These are phyloP conservation scores for Lepidothrix coronata DNA, from an alignment of 2,113 vertebrate genomes.

Conservation along the genomic window DNA sequence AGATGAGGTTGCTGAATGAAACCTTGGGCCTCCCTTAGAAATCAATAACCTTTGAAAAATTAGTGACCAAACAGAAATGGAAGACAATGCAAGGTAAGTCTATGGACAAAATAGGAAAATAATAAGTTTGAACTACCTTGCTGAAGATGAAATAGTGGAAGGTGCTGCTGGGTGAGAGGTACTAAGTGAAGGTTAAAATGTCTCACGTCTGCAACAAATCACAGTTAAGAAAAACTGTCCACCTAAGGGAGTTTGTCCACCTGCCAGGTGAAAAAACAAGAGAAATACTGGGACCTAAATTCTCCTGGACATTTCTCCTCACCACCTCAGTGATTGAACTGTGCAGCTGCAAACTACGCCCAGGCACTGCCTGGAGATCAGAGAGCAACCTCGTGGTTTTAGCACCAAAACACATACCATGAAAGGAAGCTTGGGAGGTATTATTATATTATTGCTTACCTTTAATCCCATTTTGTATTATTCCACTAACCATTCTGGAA, in stretches of 20 bases:
- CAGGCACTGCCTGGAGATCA: neutral
- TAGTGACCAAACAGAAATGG: neutral
- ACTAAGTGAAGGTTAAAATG: neutral
- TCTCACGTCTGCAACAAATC: neutral
- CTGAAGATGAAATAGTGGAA: neutral
- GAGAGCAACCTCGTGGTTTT: neutral
- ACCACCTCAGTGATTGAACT: neutral
- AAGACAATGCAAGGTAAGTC: neutral
- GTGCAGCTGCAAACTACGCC: neutral
- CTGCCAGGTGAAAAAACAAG: neutral
- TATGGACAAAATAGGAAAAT: neutral
- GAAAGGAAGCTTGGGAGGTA: neutral
- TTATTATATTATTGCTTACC: neutral
- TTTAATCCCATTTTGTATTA: neutral
- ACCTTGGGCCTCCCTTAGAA: neutral
- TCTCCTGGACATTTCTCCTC: neutral
- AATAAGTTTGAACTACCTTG: neutral
- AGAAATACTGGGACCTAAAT: neutral
- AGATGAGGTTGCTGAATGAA: neutral
- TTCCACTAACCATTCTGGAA: neutral
- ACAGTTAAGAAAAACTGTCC: neutral
- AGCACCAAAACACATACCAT: accelerated
- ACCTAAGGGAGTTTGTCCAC: neutral
- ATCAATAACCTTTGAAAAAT: constrained; percentile 3
- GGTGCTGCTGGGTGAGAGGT: neutral